Conservation (phyloP, 2,797 vertebrate genomes). For the Tadarida brasiliensis region DNA sequence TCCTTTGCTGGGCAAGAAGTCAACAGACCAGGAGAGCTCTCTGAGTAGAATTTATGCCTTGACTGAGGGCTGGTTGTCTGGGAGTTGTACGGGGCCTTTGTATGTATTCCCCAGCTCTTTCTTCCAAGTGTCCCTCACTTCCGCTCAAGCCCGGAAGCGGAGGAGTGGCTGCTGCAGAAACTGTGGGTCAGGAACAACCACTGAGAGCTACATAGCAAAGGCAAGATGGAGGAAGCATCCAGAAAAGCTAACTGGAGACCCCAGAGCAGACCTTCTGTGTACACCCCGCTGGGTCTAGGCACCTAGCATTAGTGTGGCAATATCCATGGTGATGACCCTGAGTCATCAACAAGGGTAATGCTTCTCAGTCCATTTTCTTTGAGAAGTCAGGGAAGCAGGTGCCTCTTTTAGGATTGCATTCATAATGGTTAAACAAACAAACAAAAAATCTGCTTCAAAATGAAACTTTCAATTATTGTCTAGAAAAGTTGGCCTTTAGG, state of each 20-base stretch:
- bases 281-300: not conserved
- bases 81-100: not conserved
- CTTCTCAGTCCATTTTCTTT: not conserved
- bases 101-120: not conserved
- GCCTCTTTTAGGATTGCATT: not conserved
- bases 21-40: not conserved
- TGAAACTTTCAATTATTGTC: not conserved
- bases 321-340: not conserved
- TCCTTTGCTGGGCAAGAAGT: not conserved
- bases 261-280: not conserved
- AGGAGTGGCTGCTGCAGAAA: not conserved
- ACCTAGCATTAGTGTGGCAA: rapidly evolving
- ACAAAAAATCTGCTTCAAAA: not conserved
- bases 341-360: not conserved
- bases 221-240: not conserved
- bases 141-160: not conserved
- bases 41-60: not conserved
- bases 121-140: not conserved
- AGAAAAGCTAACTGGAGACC: not conserved
- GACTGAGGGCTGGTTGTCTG: not conserved
- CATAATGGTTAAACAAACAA: not conserved
- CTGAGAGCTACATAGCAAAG: too few relatives aligned
- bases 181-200: rapidly evolving
- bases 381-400: not conserved
- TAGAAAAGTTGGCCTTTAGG: not conserved